These are phyloP conservation scores for Eupsittula cactorum DNA, from an alignment of 2,113 vertebrate species.

Conservation along the genomic window DNA sequence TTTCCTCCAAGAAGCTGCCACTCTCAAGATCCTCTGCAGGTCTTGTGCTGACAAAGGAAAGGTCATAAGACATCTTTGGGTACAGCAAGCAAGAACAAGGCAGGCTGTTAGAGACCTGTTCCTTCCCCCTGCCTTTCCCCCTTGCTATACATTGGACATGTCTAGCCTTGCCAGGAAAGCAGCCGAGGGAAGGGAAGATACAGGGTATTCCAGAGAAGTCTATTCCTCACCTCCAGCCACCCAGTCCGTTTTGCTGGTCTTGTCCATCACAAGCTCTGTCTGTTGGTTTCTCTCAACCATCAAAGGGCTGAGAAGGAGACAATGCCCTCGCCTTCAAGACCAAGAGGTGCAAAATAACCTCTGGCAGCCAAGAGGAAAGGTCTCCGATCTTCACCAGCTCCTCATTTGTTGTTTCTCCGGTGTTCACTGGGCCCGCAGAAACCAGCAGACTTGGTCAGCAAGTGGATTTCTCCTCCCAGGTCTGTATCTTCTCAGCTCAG, in stretches of 20 bases:
- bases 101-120: neutral
- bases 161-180: neutral
- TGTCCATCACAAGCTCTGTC: neutral
- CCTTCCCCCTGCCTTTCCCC: neutral
- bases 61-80: neutral
- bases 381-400: neutral
- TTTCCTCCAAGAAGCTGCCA: neutral
- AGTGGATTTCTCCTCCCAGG: neutral
- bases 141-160: fast-evolving
- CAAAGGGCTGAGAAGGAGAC: neutral
- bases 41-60: neutral
- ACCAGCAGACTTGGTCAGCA: neutral
- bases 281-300: neutral
- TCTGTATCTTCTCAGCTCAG: neutral
- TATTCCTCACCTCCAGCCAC: conserved; percentile 7
- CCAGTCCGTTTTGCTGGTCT: neutral
- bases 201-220: neutral
- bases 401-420: neutral
- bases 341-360: neutral
- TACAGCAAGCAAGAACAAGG: neutral
- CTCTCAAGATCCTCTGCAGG: neutral
- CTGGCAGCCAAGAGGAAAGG: neutral
- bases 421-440: neutral
- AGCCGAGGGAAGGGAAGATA: neutral
- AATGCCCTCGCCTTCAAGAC: neutral